phyloP scores from a whole-genome alignment of 2,797 vertebrate species.

The Synaphobranchus kaupii region DNA sequence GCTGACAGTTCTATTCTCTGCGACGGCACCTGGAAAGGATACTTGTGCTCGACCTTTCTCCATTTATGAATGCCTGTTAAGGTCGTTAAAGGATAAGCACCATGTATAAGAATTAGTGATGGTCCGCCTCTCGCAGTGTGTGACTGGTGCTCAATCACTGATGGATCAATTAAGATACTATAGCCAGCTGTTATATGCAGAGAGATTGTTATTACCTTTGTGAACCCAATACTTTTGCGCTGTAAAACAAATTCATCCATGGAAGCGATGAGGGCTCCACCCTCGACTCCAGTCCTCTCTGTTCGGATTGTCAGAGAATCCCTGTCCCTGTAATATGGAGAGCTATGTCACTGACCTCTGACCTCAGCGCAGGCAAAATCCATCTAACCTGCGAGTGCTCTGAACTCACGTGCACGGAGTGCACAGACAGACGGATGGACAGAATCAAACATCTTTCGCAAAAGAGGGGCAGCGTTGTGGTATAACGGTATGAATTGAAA shows the following conservation, averaged over 20 bases:
- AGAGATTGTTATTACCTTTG: background rate
- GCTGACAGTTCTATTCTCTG: background rate
- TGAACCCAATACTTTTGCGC: background rate
- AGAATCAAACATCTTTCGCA: background rate
- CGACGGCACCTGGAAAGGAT: background rate
- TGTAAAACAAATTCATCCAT: background rate
- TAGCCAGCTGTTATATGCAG: background rate
- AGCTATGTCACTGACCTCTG: background rate
- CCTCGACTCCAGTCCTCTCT: background rate
- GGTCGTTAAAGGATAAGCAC: background rate
- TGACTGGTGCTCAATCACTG: background rate
- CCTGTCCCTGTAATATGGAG: background rate
- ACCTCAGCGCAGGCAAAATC: background rate
- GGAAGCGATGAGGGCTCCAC: background rate
- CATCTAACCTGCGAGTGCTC: background rate
- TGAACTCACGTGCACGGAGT: background rate
- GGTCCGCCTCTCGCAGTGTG: background rate
- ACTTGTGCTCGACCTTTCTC: background rate
- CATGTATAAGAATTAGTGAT: background rate
- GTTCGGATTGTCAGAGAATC: background rate
- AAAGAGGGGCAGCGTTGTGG: background rate
- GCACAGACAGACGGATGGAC: background rate
- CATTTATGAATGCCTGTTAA: background rate
- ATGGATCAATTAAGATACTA: conserved; percentile 3
- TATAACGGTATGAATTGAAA: background rate